Conservation (phyloP, 1,140 invertebrate genomes). For the Thaumetopoea pityocampa region DNA sequence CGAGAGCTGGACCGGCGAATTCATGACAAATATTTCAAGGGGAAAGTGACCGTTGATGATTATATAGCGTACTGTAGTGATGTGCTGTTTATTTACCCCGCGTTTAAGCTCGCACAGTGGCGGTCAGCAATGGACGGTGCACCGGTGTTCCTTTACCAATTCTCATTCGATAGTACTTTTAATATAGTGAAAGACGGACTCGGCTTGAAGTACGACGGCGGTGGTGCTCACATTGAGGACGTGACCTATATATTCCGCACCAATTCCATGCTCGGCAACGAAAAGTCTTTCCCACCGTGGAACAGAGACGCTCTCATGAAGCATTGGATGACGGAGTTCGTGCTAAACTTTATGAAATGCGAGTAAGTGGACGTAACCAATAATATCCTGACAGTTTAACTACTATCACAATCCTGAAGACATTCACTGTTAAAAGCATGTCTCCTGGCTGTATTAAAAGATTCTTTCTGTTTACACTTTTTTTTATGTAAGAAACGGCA, state of each 20-base stretch:
- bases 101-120: conserved; percentile 18
- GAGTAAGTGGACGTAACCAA: conserved; percentile 15
- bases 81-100: conserved; percentile 23
- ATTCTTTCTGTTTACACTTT: too few relatives aligned
- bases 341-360: conserved; percentile 18
- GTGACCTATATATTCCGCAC: conserved; percentile 22
- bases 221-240: conserved; percentile 30
- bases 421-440: too few relatives aligned
- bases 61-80: conserved; percentile 14
- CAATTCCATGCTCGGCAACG: conserved; percentile 9
- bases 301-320: conserved; percentile 21
- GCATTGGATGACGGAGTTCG: conserved; percentile 13
- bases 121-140: conserved; percentile 8
- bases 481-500: too few relatives aligned
- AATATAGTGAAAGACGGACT: conserved; percentile 9
- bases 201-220: conserved; percentile 1
- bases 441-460: too few relatives aligned
- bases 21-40: conserved; percentile 18
- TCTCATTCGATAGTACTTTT: conserved; percentile 17
- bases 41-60: conserved; percentile 14
- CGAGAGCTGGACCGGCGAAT: conserved; percentile 4
- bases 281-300: conserved; percentile 6
- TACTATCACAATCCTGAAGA: too few relatives aligned
- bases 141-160: conserved; percentile 25
- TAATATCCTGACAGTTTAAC: too few relatives aligned